Evolutionary conservation across 2,113 vertebrate genomes (phyloP), one percentile per base, ranked within the genome.

Genomic region (Datnioides undecimradiatus): DNA sequence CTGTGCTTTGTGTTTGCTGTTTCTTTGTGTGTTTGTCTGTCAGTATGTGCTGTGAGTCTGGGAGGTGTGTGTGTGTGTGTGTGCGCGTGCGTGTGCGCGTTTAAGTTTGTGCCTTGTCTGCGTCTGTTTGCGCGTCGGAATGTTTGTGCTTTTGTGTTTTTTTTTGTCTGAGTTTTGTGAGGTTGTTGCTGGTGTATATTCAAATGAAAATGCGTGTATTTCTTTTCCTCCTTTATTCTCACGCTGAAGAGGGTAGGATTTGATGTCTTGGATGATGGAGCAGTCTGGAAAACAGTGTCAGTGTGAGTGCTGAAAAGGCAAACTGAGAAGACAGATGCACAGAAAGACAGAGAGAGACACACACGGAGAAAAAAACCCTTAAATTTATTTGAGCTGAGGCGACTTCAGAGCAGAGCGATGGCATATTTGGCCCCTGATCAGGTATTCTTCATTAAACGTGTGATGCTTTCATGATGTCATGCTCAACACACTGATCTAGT

Each of bases 181-280:
- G 84, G 84, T 84, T 91, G 87, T 87, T 88, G 88, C 84, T 92
- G 85, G 75, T 91, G 87, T 91, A 71, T 89, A 91, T 92, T 93
- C 84, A 87, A 85, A 91, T 92, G 82, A 90, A 90, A 90, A 82
- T 67, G 81, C 72, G 19, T 87, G 81, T 88, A 54, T 88, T 87
- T 85, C 59, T 73, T 83, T 76, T 72, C 55, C 83, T 68, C 65
- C 72, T 91, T 89, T 90, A 58, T 91, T 88, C 76, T 88, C 66
- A 29, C 83, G 14, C 73, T 84, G 83, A 85, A 63, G 83, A 89
- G 77, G 80, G 80, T 74, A 63, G 46, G 82, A 88, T 90, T 92
- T 93, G 90, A 93, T 90, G 89, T 90, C 84, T 91, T 75, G 83
- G 72, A 88, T 87, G 91, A 92, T 90, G 91, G 88, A 89, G 90